Percentiles rank a stretch among this genome's conserved stretches.
Evolutionary conservation across 2,797 vertebrate genomes (phyloP).

Genomic region (Phyllotis vaccarum): DNA sequence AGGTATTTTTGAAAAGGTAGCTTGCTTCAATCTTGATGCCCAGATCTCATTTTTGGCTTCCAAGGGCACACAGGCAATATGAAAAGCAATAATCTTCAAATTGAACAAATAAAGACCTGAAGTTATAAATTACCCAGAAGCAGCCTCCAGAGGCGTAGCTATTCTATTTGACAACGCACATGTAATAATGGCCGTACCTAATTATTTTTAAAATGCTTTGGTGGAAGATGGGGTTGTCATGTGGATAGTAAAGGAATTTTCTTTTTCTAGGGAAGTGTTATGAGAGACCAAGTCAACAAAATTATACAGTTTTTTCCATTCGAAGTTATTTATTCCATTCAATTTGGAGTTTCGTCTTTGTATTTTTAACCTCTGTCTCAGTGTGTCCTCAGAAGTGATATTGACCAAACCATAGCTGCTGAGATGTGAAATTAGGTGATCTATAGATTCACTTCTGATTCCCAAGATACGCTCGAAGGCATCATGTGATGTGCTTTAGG

Average conservation of each 20-base stretch:
- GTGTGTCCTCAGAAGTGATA: constrained; percentile 59
- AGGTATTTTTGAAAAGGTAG: constrained; percentile 47
- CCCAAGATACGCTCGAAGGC: constrained; percentile 70
- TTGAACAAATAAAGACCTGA: constrained; percentile 65
- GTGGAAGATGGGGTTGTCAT: constrained; percentile 17
- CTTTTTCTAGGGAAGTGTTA: constrained; percentile 14
- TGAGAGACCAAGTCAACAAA: constrained; percentile 53
- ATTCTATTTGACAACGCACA: constrained; percentile 48
- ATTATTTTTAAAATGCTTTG: constrained; percentile 71
- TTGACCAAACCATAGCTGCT: constrained; percentile 71
- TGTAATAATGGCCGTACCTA: constrained; percentile 46
- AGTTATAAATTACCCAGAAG: constrained; percentile 49
- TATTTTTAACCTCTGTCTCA: constrained; percentile 74
- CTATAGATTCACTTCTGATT: constrained; percentile 78
- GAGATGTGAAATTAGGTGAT: constrained; percentile 78
- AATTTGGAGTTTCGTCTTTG: constrained; percentile 63
- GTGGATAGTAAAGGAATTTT: not conserved
- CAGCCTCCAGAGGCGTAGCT: constrained; percentile 1
- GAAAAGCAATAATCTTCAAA: constrained; percentile 74
- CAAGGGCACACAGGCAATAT: constrained; percentile 49
- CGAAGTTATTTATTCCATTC: constrained; percentile 64
- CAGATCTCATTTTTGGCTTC: constrained; percentile 67
- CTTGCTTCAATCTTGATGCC: constrained; percentile 7
- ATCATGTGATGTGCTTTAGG: constrained; percentile 69
- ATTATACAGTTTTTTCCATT: not conserved